Evolutionary conservation across 1,140 invertebrate species (phyloP), one percentile per base, ranked within the genome.

Genomic region (fruit fly (Drosophila melanogaster)): DNA sequence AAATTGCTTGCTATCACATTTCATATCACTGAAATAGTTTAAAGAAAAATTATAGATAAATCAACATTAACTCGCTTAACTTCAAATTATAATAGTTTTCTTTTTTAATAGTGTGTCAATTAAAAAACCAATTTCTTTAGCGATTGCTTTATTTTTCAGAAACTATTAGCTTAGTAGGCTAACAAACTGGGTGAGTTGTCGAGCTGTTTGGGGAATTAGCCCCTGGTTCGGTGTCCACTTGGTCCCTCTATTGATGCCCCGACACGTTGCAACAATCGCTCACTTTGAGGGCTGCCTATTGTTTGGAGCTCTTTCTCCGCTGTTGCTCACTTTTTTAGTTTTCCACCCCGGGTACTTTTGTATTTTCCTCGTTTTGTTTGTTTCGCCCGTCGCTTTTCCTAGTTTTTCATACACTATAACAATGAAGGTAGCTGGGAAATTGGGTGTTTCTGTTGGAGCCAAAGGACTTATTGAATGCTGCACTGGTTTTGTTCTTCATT

Each of bases 251-350:
- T 87, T 81, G 81, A 81, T 87, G 81, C 79, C 46, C 43, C 59
- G 75, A 87, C 81, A 86, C 83, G 78, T 81, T 77, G 54, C 57
- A 76, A 87, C 83, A 86, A 86, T 86, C 83, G 79, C 65, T 86
- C 83, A 86, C 81, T 87, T 87, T 81, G 83, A 87, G 79, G 79
- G 70, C 61, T 81, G 58, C 58, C 75, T 59, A 60, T 71, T 83
- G 81, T 87, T 75, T 71, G 74, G 55, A 58, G 57, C 66, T 61
- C 62, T 49, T 58, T 35, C 49, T 44, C 46, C 30, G 33, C 55
- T 15, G 49, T 53, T 57, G 22, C 7, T 64, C 38, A 19, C 54
- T 38, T 70, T 65, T 47, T 55, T 65, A 26, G 54, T 70, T 53
- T 49, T 77, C 30, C 58, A 41, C 30, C 62, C 43, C 51, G 64